phyloP scores from a whole-genome alignment of 1,140 invertebrate species.

The Hydropsyche tenuis region DNA sequence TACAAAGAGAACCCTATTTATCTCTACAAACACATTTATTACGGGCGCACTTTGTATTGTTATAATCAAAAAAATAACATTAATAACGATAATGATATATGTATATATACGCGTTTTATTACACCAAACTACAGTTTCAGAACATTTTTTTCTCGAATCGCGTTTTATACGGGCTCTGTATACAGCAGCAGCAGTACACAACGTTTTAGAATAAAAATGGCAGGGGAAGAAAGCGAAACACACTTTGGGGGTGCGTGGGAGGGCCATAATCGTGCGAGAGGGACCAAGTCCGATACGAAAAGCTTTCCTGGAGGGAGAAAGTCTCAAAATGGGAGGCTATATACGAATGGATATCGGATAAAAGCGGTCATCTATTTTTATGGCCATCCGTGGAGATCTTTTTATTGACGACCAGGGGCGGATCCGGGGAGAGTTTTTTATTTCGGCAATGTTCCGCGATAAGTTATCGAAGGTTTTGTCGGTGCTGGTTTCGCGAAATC shows the following conservation, averaged over 20 bases:
- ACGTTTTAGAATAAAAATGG: conserved; percentile 27
- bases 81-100: too few species aligned
- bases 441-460: not conserved
- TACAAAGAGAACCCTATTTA: too few species aligned
- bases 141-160: too few species aligned
- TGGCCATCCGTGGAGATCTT: conserved; percentile 40
- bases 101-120: too few species aligned
- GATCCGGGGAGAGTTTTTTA: not conserved
- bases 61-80: too few species aligned
- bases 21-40: too few species aligned
- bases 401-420: conserved; percentile 43
- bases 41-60: too few species aligned
- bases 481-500: not conserved
- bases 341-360: conserved; percentile 45
- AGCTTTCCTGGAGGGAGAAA: not conserved
- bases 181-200: not conserved
- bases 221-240: conserved; percentile 22
- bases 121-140: too few species aligned
- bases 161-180: not conserved
- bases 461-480: not conserved
- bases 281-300: too few species aligned
- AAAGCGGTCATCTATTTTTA: conserved; percentile 45
- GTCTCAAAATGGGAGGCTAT: conserved; percentile 13
- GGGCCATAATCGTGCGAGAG: not conserved
- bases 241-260: not conserved